Evolutionary conservation across 2,113 vertebrate species (phyloP).

Genomic region (Lophura nycthemera): DNA sequence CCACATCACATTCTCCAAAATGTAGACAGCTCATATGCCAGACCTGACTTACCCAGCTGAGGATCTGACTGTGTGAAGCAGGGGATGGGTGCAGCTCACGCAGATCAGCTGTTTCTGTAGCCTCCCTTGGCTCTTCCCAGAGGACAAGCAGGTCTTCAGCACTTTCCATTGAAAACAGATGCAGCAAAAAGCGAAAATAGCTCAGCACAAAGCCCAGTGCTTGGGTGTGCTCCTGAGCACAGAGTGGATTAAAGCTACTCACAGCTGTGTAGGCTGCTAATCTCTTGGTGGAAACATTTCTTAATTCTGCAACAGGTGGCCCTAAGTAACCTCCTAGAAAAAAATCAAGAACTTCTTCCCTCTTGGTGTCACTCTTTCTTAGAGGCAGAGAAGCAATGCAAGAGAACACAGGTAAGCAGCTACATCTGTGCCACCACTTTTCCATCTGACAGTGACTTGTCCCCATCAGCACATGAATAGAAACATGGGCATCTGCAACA

Average conservation of each 20-base stretch:
- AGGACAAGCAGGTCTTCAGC: fast-evolving
- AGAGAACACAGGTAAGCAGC: not conserved
- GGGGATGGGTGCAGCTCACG: fast-evolving
- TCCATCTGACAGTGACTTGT: not conserved
- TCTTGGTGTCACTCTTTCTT: not conserved
- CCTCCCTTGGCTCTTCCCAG: not conserved
- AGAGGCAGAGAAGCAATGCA: not conserved
- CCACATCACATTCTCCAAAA: fast-evolving
- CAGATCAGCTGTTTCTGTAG: fast-evolving
- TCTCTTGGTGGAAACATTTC: conserved; percentile 23
- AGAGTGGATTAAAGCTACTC: not conserved
- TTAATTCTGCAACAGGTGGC: conserved; percentile 21
- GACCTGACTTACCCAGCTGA: not conserved
- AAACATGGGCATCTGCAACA: not conserved
- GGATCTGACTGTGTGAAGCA: fast-evolving
- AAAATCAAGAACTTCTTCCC: not conserved
- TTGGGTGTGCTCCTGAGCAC: not conserved
- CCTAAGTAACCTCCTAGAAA: conserved; percentile 45
- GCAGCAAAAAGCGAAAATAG: not conserved
- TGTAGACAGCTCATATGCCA: fast-evolving
- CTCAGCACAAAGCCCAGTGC: not conserved
- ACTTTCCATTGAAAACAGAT: not conserved
- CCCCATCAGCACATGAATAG: not conserved
- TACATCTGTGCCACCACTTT: not conserved
- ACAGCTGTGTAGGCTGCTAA: not conserved